phyloP scores from a whole-genome alignment of 2,113 vertebrate species.

The Mus pahari region DNA sequence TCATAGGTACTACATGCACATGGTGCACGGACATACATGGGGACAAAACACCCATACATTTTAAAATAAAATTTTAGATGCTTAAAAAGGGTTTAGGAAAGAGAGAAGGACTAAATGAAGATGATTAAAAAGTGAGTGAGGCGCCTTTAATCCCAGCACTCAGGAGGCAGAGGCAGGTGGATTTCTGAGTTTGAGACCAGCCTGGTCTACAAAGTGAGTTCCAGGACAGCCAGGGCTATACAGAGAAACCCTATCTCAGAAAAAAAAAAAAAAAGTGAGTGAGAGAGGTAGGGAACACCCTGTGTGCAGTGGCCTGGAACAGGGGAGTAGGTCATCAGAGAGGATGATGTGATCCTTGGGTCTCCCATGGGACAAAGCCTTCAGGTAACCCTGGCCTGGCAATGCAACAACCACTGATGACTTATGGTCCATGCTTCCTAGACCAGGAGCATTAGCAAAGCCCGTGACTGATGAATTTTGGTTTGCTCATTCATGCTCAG shows the following conservation, averaged over 20 bases:
- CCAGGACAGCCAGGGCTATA: too few species aligned
- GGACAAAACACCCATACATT: background rate
- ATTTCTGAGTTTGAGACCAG: too few species aligned
- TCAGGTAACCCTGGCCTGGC: rapidly evolving
- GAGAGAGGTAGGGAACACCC: background rate
- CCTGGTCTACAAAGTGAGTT: too few species aligned
- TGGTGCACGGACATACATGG: too few species aligned
- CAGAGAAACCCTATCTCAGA: too few species aligned
- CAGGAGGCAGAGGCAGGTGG: too few species aligned
- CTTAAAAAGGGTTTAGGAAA: background rate
- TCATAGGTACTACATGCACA: background rate
- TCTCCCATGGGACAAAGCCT: too few species aligned
- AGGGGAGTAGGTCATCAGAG: rapidly evolving
- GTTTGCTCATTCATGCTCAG: rapidly evolving
- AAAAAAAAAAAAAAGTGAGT: background rate
- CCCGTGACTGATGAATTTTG: rapidly evolving
- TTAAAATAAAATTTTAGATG: background rate
- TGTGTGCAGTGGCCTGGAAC: rapidly evolving
- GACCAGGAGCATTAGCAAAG: rapidly evolving
- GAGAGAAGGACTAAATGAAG: too few species aligned
- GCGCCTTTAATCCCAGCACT: too few species aligned
- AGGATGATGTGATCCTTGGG: rapidly evolving
- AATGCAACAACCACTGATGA: background rate
- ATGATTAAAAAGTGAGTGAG: background rate
- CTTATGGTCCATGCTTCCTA: rapidly evolving